Evolutionary conservation across 2,797 vertebrate species (phyloP).

Genomic region (Eutrigla gurnardus): DNA sequence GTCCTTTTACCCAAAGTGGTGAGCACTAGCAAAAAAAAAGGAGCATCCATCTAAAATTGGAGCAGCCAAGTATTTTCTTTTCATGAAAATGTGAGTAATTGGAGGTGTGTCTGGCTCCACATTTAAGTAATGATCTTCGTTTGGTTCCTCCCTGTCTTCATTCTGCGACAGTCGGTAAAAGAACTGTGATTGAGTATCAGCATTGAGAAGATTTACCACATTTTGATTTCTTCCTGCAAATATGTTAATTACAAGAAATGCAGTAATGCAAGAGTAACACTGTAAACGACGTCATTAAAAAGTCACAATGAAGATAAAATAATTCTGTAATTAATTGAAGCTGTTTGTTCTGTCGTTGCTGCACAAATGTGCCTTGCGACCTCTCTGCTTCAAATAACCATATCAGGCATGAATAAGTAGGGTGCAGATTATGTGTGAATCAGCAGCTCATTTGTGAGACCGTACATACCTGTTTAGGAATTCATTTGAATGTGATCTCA

Average conservation of each 20-base stretch:
- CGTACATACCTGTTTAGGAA: conserved; percentile 39
- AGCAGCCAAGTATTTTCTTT: not conserved
- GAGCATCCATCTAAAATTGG: not conserved
- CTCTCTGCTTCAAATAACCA: conserved; percentile 9
- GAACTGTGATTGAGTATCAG: not conserved
- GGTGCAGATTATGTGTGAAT: conserved; percentile 47
- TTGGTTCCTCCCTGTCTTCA: not conserved
- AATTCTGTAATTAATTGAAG: conserved; percentile 16
- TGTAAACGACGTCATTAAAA: conserved; percentile 4
- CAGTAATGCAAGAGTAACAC: not conserved
- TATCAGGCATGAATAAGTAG: conserved; percentile 34
- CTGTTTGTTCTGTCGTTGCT: conserved; percentile 21
- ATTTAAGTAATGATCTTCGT: conserved; percentile 5
- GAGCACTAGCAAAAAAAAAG: not conserved
- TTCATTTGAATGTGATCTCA: conserved; percentile 44
- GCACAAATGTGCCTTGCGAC: conserved; percentile 20
- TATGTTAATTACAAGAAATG: not conserved
- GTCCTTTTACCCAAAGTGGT: not conserved
- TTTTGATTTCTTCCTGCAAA: not conserved
- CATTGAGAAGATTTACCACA: not conserved
- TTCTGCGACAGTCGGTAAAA: not conserved
- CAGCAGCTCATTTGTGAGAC: conserved; percentile 38
- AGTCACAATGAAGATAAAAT: not conserved
- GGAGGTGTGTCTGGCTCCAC: not conserved
- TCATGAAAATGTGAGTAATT: conserved; percentile 3